Percentiles rank a stretch among this genome's conserved stretches.
These are phyloP conservation scores for Protodeltote pygarga DNA, from an alignment of 2,888 invertebrate species.

Conservation along the genomic window DNA sequence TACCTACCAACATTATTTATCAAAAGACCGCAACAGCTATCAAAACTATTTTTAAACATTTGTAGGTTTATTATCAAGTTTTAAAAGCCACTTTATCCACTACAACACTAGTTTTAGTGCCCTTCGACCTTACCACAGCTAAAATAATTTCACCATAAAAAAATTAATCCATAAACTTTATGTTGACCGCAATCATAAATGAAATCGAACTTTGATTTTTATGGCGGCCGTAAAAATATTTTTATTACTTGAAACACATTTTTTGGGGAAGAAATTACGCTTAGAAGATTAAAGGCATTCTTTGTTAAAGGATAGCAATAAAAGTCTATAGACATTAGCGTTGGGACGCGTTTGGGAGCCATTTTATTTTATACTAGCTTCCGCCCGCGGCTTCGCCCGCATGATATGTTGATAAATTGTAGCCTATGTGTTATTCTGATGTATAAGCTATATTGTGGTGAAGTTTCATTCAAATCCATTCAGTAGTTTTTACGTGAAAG, in stretches of 20 bases:
- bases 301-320: conserved; percentile 24
- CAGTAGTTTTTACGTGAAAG: no score
- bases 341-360: no score
- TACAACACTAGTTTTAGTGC: conserved; percentile 8
- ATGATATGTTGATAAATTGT: no score
- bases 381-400: no score
- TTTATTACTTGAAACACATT: conserved; percentile 25
- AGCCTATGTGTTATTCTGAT: no score
- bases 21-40: no score
- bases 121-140: conserved; percentile 2
- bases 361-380: no score
- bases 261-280: conserved; percentile 24
- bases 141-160: conserved; percentile 30
- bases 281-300: conserved; percentile 8
- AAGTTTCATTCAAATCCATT: no score
- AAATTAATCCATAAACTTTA: conserved; percentile 48
- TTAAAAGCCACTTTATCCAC: not conserved
- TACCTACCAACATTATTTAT: no score
- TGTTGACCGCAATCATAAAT: conserved; percentile 42
- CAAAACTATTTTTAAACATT: no score
- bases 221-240: conserved; percentile 33
- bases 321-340: conserved; percentile 20
- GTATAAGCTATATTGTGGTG: no score
- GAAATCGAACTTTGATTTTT: conserved; percentile 46
- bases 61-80: no score